A percentile compares a stretch with the other conserved stretches of the same genome.
Conservation (phyloP, 2,113 vertebrate species). For the Hydrochoerus hydrochaeris region DNA sequence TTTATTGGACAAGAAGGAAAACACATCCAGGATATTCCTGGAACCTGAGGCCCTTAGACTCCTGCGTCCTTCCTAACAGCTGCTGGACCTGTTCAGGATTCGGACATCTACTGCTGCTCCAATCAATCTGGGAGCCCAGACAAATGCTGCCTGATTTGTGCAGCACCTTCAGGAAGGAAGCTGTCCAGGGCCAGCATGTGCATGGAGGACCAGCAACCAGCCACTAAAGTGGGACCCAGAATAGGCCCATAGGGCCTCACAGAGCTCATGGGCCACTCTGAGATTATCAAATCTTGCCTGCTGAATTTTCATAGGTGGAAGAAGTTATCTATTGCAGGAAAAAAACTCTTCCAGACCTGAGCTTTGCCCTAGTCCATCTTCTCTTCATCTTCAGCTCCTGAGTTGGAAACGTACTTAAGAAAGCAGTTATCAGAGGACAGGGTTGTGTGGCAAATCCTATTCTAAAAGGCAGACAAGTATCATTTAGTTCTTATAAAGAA, state of each 20-base stretch:
- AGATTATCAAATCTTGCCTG: background rate
- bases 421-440: background rate
- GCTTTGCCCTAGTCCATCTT: background rate
- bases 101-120: conserved; percentile 51
- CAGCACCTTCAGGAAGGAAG: conserved; percentile 51
- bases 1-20: background rate
- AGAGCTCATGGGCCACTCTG: background rate
- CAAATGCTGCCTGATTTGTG: conserved; percentile 19
- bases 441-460: background rate
- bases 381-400: conserved; percentile 1
- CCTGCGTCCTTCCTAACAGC: conserved; percentile 19
- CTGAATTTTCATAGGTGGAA: background rate
- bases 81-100: conserved; percentile 16
- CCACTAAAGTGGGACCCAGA: background rate
- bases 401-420: conserved; percentile 17
- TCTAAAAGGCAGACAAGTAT: background rate
- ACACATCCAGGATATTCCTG: background rate
- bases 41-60: background rate
- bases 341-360: background rate
- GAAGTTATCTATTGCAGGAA: background rate
- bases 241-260: background rate
- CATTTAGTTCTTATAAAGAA: background rate
- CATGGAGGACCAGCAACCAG: background rate
- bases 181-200: background rate
- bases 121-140: background rate